These are phyloP conservation scores for Phyllotreta cruciferae DNA, from an alignment of 2,888 invertebrate species.

Conservation along the genomic window DNA sequence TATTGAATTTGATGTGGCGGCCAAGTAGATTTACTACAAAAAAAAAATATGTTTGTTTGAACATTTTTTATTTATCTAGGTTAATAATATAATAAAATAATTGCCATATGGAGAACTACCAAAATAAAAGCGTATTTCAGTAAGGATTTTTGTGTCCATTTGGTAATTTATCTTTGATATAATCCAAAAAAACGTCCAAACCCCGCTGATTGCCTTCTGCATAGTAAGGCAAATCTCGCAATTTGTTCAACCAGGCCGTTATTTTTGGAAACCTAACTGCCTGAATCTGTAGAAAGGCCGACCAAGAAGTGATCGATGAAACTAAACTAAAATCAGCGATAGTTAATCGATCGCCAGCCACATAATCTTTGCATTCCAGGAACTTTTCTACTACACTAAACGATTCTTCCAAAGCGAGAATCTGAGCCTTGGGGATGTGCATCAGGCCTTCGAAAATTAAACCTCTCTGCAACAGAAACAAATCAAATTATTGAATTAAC, in stretches of 20 bases:
- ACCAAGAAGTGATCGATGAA: conserved; percentile 1
- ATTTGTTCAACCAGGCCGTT: conserved; percentile 53
- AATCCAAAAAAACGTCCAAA: background rate
- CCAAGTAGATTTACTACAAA: background rate
- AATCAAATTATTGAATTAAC: background rate
- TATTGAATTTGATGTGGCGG: conserved; percentile 16
- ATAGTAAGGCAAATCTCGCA: conserved; percentile 52
- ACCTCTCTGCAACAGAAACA: conserved; percentile 2
- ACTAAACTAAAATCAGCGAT: conserved; percentile 21
- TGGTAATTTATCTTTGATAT: conserved; percentile 9
- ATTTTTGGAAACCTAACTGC: conserved; percentile 42
- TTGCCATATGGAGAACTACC: background rate
- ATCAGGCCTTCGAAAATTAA: background rate
- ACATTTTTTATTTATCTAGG: conserved; percentile 4
- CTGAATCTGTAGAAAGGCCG: conserved; percentile 33
- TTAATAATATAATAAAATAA: background rate
- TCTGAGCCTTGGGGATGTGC: background rate
- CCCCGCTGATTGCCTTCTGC: conserved; percentile 31
- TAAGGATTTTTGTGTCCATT: background rate
- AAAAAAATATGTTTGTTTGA: background rate
- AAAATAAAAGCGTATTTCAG: background rate
- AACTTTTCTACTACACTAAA: conserved; percentile 12
- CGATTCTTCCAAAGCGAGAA: conserved; percentile 10
- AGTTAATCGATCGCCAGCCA: conserved; percentile 15
- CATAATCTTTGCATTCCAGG: background rate